A percentile compares a stretch with the other conserved stretches of the same genome.
phyloP scores from a whole-genome alignment of 2,113 vertebrate species.

The Plecotus auritus region DNA sequence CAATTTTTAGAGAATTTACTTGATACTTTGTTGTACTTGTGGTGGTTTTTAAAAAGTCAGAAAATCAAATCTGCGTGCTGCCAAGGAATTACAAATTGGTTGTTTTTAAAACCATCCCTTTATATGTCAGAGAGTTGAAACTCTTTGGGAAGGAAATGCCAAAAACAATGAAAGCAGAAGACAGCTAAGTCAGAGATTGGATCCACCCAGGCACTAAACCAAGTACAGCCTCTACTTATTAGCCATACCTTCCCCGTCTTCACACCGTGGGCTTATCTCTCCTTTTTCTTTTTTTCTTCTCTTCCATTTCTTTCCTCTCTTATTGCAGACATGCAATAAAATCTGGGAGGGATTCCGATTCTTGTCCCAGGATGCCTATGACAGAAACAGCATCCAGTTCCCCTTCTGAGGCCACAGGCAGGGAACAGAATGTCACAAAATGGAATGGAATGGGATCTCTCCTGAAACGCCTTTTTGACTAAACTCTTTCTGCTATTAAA shows the following conservation, averaged over 20 bases:
- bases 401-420: not conserved
- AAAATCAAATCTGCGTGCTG: not conserved
- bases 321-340: not conserved
- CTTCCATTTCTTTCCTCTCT: not conserved
- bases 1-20: not conserved
- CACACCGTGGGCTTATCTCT: too few species aligned
- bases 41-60: not conserved
- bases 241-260: not conserved
- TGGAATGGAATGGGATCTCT: not conserved
- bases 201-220: not conserved
- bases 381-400: not conserved
- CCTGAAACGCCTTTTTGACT: not conserved
- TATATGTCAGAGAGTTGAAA: not conserved
- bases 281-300: not conserved
- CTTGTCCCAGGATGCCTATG: not conserved
- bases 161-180: not conserved
- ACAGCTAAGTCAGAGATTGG: not conserved
- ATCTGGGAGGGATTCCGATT: not conserved
- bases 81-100: not conserved
- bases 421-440: not conserved
- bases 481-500: not conserved
- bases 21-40: not conserved
- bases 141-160: not conserved
- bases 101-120: constrained; percentile 33
- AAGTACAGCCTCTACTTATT: not conserved